Percentiles rank a stretch among this genome's conserved stretches.
Evolutionary conservation across 2,888 invertebrate species (phyloP).

Genomic region (Coelopa pilipes): DNA sequence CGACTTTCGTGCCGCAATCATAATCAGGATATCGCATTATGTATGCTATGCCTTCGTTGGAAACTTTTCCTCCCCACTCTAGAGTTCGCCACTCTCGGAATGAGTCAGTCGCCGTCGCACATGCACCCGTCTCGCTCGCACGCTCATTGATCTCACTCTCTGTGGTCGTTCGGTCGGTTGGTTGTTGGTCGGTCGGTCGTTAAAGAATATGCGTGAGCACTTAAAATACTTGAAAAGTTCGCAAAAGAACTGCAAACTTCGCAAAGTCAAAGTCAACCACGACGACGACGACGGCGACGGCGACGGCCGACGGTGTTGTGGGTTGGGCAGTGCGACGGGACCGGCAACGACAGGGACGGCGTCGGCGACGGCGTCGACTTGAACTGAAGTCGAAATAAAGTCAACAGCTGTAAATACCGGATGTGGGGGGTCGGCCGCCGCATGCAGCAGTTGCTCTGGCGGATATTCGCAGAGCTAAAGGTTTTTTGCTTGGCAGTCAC

Average conservation of each 20-base stretch:
- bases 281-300: neutral
- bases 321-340: neutral
- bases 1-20: constrained; percentile 1
- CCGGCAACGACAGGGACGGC: neutral
- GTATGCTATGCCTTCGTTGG: neutral
- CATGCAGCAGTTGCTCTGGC: neutral
- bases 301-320: neutral
- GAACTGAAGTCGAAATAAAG: neutral
- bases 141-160: neutral
- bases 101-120: neutral
- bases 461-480: constrained; percentile 16
- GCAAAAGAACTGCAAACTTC: constrained; percentile 17
- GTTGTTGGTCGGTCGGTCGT: constrained; percentile 14
- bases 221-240: constrained; percentile 28
- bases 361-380: neutral
- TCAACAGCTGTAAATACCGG: constrained; percentile 36
- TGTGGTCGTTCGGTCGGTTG: neutral
- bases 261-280: neutral
- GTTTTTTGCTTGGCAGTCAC: constrained; percentile 8
- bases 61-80: neutral
- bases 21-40: constrained; percentile 22
- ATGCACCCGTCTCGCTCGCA: neutral
- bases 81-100: neutral
- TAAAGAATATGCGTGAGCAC: constrained; percentile 25
- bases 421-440: constrained; percentile 35